These are phyloP conservation scores for Drosophila mojavensis DNA, from an alignment of 1,140 invertebrate species.

Conservation along the genomic window DNA sequence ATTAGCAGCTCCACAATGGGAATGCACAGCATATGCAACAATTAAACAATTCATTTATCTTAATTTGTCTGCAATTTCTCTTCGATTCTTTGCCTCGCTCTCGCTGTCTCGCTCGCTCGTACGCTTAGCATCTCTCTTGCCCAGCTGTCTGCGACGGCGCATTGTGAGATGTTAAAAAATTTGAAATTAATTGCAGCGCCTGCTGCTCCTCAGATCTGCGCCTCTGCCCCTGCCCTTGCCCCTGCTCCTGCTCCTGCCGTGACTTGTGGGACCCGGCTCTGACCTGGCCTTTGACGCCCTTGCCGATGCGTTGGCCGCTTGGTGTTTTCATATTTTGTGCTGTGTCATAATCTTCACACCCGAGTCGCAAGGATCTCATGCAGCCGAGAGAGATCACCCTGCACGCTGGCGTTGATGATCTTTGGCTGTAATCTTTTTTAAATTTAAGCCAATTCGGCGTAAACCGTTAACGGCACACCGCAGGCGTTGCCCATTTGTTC, in stretches of 20 bases:
- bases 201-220: slow-evolving; percentile 20
- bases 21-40: slow-evolving; percentile 64
- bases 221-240: background rate
- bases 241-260: background rate
- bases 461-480: slow-evolving; percentile 69
- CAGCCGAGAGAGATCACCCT: slow-evolving; percentile 19
- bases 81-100: too few species aligned
- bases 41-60: slow-evolving; percentile 82
- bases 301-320: background rate
- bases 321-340: slow-evolving; percentile 58
- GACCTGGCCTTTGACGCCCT: slow-evolving; percentile 3
- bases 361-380: slow-evolving; percentile 50
- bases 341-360: slow-evolving; percentile 82
- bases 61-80: slow-evolving; percentile 78
- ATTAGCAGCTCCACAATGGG: slow-evolving; percentile 59
- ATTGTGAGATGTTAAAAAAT: slow-evolving; percentile 59
- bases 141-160: slow-evolving; percentile 51
- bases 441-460: slow-evolving; percentile 81
- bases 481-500: slow-evolving; percentile 54
- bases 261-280: too few species aligned
- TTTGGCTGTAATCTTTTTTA: slow-evolving; percentile 79
- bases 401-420: slow-evolving; percentile 59
- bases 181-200: slow-evolving; percentile 79
- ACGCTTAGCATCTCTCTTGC: slow-evolving; percentile 1
- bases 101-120: background rate